phyloP scores from a whole-genome alignment of 2,113 vertebrate species.

The Arvicanthis niloticus region DNA sequence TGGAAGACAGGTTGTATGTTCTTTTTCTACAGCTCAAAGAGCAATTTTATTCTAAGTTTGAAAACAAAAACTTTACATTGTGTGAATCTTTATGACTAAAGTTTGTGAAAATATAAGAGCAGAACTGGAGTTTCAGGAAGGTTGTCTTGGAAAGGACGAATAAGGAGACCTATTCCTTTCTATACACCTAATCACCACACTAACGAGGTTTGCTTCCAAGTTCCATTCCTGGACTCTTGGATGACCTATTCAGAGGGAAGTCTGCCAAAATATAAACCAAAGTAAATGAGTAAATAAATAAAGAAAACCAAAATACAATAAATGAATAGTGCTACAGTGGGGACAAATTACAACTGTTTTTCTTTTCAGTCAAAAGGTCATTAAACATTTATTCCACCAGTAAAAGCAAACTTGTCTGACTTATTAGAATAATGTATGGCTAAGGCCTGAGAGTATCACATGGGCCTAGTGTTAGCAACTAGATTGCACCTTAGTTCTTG shows the following conservation, averaged over 20 bases:
- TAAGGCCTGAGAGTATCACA: conserved; percentile 48
- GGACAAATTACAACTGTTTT: not conserved
- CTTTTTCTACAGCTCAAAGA: not conserved
- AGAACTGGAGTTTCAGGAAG: conserved; percentile 23
- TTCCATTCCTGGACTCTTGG: not conserved
- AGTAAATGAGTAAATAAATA: not conserved
- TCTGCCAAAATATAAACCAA: not conserved
- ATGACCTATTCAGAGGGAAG: not conserved
- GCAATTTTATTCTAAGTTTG: conserved; percentile 42
- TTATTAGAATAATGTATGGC: conserved; percentile 51
- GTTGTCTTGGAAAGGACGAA: not conserved
- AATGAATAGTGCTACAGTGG: not conserved
- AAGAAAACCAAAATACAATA: not conserved
- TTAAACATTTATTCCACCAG: conserved; percentile 33
- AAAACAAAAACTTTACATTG: conserved; percentile 31
- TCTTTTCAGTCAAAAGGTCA: conserved; percentile 27
- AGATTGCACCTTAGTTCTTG: not conserved
- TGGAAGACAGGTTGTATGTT: not conserved
- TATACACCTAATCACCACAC: not conserved
- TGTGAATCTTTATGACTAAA: conserved; percentile 33
- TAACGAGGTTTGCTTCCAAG: conserved; percentile 25
- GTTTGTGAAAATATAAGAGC: conserved; percentile 25
- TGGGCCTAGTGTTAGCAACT: not conserved
- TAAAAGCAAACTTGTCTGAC: conserved; percentile 39
- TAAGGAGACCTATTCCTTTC: not conserved